phyloP scores from a whole-genome alignment of 2,797 vertebrate genomes.

The Cyprinodon diabolis region DNA sequence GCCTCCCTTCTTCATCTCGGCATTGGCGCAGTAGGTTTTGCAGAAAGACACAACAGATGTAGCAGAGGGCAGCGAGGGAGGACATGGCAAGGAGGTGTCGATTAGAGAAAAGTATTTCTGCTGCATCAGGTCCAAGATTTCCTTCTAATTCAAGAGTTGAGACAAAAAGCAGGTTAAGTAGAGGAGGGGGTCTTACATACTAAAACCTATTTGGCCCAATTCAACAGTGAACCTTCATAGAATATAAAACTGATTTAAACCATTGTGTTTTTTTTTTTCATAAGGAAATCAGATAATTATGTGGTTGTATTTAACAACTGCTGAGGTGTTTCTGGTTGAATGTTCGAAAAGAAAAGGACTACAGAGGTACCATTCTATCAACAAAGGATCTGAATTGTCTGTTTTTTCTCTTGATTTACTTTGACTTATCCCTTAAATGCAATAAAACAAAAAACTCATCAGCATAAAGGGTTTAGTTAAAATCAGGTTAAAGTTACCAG shows the following conservation, averaged over 20 bases:
- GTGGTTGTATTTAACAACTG: background rate
- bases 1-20: background rate
- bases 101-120: conserved; percentile 73
- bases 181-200: background rate
- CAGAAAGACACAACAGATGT: conserved; percentile 86
- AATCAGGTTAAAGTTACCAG: too few species aligned
- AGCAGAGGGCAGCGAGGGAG: conserved; percentile 85
- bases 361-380: background rate
- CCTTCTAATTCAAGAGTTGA: conserved; percentile 22
- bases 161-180: conserved; percentile 3
- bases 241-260: background rate
- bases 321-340: background rate
- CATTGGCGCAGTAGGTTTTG: conserved; percentile 67
- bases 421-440: background rate
- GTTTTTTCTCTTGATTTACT: background rate
- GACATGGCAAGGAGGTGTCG: conserved; percentile 84
- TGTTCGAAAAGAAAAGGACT: background rate
- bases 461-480: too few species aligned
- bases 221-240: background rate
- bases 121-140: conserved; percentile 62
- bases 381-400: background rate
- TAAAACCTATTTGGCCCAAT: background rate
- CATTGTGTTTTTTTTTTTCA: too few species aligned
- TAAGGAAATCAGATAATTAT: background rate
- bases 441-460: too few species aligned